Evolutionary conservation across 92 coral and sea anemone species (phyloP), one percentile per base, ranked within the genome.

Genomic region (Zoanthus solanderi): DNA sequence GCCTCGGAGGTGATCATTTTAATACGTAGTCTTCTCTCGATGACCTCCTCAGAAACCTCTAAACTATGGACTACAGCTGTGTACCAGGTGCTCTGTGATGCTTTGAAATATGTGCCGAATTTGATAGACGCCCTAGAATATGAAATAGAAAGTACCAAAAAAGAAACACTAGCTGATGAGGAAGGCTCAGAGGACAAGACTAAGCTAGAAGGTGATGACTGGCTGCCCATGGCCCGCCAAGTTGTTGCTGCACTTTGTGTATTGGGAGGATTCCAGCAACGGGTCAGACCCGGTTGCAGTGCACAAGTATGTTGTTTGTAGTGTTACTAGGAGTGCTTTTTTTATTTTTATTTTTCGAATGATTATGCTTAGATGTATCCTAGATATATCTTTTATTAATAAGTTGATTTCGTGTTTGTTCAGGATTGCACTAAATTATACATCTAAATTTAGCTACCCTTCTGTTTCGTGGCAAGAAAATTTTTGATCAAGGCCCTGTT

Each of bases 1-100:
- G 99, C 99, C n/a, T 95, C 99, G 9, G 99, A 96, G 83, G 98
- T 96, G 53, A 95, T 96, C 63, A 90, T 95, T 16, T 90, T 96
- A 31, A 58, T 96, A 44, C 98, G 94, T 60, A 90, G 94, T 10
- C 90, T 96, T 31, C 75, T 96, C 57, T 84, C 89, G 1, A 85
- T 92, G 4, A 76, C 92, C 1, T 72, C 91, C 44, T 90, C 97
- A 2, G 96, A 93, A 57, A 91, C 93, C 79, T 78, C 93, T 37
- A 95, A 89, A 84, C 91, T 93, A 14, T 96, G 99, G 99, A 90
- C 97, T 56, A 75, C 91, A 12, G 94, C 98, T 7, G 94, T 96
- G 65, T 89, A 87, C 72, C 87, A 87, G 76, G 99, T 95, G 76
- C 93, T 96, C 44, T 90, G 92, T 28, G 94, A 95, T 63, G 96